phyloP scores from a whole-genome alignment of 1,140 invertebrate species.

The Panagrolaimus sp. region DNA sequence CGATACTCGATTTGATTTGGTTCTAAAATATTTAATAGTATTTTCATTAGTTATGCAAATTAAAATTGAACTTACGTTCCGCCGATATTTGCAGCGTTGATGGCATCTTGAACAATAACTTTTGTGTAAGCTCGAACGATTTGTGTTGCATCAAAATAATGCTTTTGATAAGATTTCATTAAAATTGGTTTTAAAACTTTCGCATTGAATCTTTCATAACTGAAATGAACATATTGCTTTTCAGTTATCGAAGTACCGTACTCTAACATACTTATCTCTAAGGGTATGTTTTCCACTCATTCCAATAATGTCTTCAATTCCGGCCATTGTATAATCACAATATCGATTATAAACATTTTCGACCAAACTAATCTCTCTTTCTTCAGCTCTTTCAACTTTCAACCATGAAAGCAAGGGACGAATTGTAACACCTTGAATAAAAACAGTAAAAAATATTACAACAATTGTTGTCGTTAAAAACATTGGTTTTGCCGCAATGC shows the following conservation, averaged over 20 bases:
- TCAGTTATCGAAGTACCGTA: background rate
- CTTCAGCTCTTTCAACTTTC: background rate
- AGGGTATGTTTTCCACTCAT: background rate
- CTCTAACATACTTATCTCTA: background rate
- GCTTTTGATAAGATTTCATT: background rate
- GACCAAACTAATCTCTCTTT: background rate
- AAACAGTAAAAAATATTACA: conserved; percentile 65
- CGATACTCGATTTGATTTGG: too few relatives aligned
- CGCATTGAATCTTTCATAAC: background rate
- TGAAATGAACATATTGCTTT: background rate
- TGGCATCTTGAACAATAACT: too few relatives aligned
- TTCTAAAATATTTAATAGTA: too few relatives aligned
- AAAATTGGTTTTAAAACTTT: conserved; percentile 8
- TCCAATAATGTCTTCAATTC: background rate
- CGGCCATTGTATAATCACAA: background rate
- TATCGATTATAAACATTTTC: conserved; percentile 10
- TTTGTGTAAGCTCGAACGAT: too few relatives aligned
- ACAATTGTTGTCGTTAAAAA: conserved; percentile 64
- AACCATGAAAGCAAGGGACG: background rate
- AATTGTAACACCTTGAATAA: conserved; percentile 60
- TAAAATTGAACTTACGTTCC: too few relatives aligned
- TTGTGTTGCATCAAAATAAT: too few relatives aligned
- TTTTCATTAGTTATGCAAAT: too few relatives aligned
- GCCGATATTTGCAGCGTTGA: too few relatives aligned
- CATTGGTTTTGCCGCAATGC: conserved; percentile 60